These are phyloP conservation scores for Andrena camellia DNA, from an alignment of 2,888 invertebrate species.

Conservation along the genomic window DNA sequence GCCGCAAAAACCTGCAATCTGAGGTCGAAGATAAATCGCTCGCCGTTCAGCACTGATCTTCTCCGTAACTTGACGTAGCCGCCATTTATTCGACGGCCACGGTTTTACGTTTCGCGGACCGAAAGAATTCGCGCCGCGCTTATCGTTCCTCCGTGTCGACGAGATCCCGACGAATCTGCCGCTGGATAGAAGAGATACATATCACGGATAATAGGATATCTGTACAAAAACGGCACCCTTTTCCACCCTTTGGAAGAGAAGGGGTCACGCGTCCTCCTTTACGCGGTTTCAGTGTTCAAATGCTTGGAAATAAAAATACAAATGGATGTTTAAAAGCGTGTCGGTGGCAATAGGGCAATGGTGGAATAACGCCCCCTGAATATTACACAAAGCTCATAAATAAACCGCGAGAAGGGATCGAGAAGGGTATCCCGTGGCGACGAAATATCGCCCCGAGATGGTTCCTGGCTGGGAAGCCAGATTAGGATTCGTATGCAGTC, in stretches of 20 bases:
- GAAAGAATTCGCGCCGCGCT: conserved; percentile 53
- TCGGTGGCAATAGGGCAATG: conserved; percentile 1
- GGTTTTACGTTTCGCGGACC: conserved; percentile 62
- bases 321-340: neutral
- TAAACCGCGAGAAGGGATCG: conserved; percentile 59
- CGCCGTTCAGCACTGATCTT: conserved; percentile 66
- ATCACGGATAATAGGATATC: conserved; percentile 30
- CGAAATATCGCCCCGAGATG: conserved; percentile 70
- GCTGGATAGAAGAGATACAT: conserved; percentile 4
- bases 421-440: conserved; percentile 57
- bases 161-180: conserved; percentile 17
- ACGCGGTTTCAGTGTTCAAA: neutral
- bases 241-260: neutral
- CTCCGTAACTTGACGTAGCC: conserved; percentile 64
- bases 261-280: neutral
- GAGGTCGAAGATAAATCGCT: conserved; percentile 80
- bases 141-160: conserved; percentile 35
- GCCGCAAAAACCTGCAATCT: conserved; percentile 80
- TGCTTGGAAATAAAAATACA: conserved; percentile 1
- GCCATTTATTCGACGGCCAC: conserved; percentile 62
- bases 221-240: neutral
- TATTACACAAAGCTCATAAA: conserved; percentile 68
- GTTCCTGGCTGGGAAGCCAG: conserved; percentile 46
- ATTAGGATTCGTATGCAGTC: conserved; percentile 75
- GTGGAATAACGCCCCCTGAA: conserved; percentile 46